Conservation (phyloP, 2,113 vertebrate species). For the Leiothrix lutea region DNA sequence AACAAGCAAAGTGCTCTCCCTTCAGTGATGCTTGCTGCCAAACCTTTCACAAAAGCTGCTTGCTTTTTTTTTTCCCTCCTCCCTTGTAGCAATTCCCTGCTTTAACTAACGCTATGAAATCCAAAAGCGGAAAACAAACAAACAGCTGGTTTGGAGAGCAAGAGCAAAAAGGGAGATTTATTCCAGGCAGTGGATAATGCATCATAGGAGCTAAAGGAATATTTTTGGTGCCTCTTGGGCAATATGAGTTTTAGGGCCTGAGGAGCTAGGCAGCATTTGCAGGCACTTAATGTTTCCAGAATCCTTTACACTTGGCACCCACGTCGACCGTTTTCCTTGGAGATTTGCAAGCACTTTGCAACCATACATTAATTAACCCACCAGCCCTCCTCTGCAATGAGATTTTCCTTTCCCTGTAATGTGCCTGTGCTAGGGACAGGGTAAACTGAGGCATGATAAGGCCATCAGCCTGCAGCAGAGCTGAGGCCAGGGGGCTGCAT, state of each 20-base stretch:
- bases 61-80: background rate
- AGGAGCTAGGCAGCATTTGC: background rate
- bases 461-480: background rate
- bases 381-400: background rate
- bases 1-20: background rate
- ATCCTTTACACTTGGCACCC: slow-evolving; percentile 16
- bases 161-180: background rate
- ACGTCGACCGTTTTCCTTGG: background rate
- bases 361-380: background rate
- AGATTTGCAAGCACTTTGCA: background rate
- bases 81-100: background rate
- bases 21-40: background rate
- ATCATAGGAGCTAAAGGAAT: background rate
- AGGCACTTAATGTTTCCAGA: background rate
- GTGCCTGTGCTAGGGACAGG: background rate
- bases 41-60: background rate
- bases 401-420: background rate
- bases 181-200: background rate
- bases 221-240: slow-evolving; percentile 7
- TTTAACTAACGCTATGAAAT: background rate
- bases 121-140: slow-evolving; percentile 40
- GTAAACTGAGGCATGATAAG: background rate
- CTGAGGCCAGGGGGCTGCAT: rapidly evolving
- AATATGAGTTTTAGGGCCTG: background rate
- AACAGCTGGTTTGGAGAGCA: slow-evolving; percentile 49